These are phyloP conservation scores for Hydrochoerus hydrochaeris DNA, from an alignment of 2,113 vertebrate genomes.

Conservation along the genomic window DNA sequence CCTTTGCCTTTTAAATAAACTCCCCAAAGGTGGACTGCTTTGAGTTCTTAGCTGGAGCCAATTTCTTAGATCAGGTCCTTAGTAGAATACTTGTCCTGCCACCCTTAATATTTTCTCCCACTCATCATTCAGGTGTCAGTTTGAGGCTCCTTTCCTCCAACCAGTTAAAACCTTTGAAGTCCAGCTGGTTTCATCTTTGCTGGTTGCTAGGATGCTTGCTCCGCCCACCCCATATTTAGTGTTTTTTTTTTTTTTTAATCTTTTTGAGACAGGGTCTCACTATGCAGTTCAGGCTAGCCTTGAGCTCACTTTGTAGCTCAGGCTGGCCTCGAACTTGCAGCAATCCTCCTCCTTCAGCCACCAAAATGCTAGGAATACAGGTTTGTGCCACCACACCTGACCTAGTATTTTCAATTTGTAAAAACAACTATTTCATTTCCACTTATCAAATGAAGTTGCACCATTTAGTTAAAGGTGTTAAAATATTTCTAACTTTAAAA, in stretches of 20 bases:
- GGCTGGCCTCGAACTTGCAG: background rate
- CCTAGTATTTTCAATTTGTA: background rate
- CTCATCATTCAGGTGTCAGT: background rate
- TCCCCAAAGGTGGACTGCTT: background rate
- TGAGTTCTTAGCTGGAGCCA: conserved; percentile 8
- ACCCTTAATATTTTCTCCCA: background rate
- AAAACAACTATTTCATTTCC: background rate
- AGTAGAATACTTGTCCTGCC: background rate
- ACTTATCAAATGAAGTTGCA: conserved; percentile 4
- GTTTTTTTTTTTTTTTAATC: background rate
- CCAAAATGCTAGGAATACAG: background rate
- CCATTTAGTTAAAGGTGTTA: conserved; percentile 22
- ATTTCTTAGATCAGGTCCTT: background rate
- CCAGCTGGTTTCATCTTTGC: background rate
- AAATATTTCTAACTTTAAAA: background rate
- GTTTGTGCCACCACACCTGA: background rate
- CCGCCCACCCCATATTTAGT: background rate
- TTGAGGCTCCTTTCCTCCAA: background rate
- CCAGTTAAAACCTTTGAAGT: background rate
- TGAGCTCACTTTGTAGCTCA: too few species aligned
- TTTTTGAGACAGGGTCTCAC: background rate
- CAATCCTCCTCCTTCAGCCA: background rate
- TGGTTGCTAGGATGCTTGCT: background rate
- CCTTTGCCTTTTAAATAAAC: background rate
- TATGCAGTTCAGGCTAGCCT: background rate